A percentile compares a stretch with the other conserved stretches of the same genome.
Evolutionary conservation across 2,888 invertebrate species (phyloP).

Genomic region (Isoperla grammatica): DNA sequence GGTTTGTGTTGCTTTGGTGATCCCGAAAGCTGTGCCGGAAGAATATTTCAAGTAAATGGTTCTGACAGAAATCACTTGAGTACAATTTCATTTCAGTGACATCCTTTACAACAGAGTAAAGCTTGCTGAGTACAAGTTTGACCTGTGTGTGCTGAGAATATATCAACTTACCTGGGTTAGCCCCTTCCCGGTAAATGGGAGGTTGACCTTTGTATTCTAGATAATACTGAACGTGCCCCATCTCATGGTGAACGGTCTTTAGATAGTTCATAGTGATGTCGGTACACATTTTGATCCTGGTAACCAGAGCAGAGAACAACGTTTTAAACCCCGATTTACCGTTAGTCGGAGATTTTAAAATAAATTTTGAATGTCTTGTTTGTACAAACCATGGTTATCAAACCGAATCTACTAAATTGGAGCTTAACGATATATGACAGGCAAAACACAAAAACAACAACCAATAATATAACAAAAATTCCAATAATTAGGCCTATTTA

Average conservation of each 20-base stretch:
- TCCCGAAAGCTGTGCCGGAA: too few species aligned
- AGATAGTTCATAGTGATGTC: constrained; percentile 58
- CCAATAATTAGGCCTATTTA: not conserved
- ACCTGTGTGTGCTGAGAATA: too few species aligned
- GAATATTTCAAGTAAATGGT: too few species aligned
- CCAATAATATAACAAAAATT: not conserved
- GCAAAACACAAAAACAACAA: not conserved
- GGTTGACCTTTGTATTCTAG: constrained; percentile 68
- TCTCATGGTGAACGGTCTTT: constrained; percentile 68
- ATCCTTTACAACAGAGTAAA: too few species aligned
- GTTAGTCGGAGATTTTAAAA: too few species aligned
- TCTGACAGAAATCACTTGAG: too few species aligned
- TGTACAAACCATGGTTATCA: too few species aligned
- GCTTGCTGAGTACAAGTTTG: too few species aligned
- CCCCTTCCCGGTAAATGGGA: constrained; percentile 62
- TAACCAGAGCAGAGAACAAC: not conserved
- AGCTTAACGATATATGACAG: not conserved
- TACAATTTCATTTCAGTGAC: too few species aligned
- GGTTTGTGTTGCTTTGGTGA: too few species aligned
- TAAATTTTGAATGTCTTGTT: too few species aligned
- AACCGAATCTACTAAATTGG: not conserved
- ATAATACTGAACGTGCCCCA: constrained; percentile 75
- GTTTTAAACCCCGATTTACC: not conserved
- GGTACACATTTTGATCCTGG: constrained; percentile 69
- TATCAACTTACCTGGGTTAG: constrained; percentile 31